Evolutionary conservation across 2,113 vertebrate genomes (phyloP), one percentile per base, ranked within the genome.

Genomic region (Triplophysa rosa): DNA sequence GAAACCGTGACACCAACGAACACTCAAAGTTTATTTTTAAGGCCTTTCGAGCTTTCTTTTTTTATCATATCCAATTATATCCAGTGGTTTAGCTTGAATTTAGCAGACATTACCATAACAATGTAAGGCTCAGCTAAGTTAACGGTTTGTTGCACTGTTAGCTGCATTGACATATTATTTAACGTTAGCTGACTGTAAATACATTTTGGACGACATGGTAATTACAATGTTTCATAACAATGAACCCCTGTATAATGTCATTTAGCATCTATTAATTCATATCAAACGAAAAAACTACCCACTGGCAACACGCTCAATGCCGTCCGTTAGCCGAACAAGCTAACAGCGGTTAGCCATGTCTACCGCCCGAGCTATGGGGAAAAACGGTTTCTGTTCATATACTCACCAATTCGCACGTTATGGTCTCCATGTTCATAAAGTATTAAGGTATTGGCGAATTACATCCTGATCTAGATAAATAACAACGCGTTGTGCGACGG

Each of bases 381-480:
- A 62, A 24, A 64, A 8, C 12, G 23, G 12, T 65, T 11, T 33
- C 8, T 24, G 11, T 7, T 52, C 24, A 76, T n/a, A 45, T 59
- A 80, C 79, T 80, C 49, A 80, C 79, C 62, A 74, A 45, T 73
- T 74, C 26, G 33, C 37, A 10, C 47, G 21, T 67, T 4, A 59
- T 67, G 56, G 71, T 67, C 68, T 58, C 79, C 79, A 80, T 80
- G 49, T 42, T 73, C 21, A 21, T 66, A 59, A 21, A 66, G 47
- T 59, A 77, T 37, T 23, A 4, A 10, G 26, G 1, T 65, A 19
- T 52, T 65, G 7, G 24, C 26, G 12, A 47, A 12, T 80, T 21
- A 80, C 79, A 80, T 74, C 47, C 49, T 80, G 70, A 19, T 13
- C 59, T 23, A 9, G 23, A 3, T 52, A 37, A 37, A 49, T 33